Evolutionary conservation across 2,113 vertebrate genomes (phyloP), one percentile per base, ranked within the genome.

Genomic region (Elaphurus davidianus): DNA sequence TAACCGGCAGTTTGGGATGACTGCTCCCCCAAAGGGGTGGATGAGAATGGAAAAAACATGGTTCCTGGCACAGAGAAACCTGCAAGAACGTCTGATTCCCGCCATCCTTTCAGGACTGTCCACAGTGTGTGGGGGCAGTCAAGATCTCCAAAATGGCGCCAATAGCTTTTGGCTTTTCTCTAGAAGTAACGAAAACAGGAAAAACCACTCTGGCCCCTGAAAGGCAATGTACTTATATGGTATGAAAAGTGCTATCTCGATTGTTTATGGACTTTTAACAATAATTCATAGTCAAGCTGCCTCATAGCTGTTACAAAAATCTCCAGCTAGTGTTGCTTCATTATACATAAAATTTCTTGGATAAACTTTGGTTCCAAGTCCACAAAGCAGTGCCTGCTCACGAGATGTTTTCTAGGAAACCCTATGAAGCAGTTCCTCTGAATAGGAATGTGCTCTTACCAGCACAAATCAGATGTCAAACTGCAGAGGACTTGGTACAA

Each of bases 181-280:
- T 78, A 54, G 17, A 89, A 87, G 50, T 33, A 67, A 83, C 47
- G 92, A 91, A 91, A 90, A 94, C 54, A 89, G 28, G 36, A 92
- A 94, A 50, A 91, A 64, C n/a, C 78, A 57, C 81, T 94, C 52
- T 74, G 76, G 57, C 84, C 47, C 47, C 92, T 90, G 67, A 84
- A 85, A 95, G 57, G 55, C 19, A 16, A 47, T 81, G 19, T 88
- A 83, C 64, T 45, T 27, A 30, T 55, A 62, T 57, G 13, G n/a
- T 50, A 93, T 45, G 45, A 57, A 96, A 74, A 96, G 36, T 23
- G 13, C 15, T 82, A 85, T 87, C 74, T 74, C 8, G 16, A 25
- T 78, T 94, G 60, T 83, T 94, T 91, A 81, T 43, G 64, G 54
- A 64, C 62, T 67, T 78, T 85, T 83, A 96, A 96, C 23, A 40